Base-by-base conservation (phyloP, 2,888 invertebrate genomes). In the Muschampia plurimacula region DNA sequence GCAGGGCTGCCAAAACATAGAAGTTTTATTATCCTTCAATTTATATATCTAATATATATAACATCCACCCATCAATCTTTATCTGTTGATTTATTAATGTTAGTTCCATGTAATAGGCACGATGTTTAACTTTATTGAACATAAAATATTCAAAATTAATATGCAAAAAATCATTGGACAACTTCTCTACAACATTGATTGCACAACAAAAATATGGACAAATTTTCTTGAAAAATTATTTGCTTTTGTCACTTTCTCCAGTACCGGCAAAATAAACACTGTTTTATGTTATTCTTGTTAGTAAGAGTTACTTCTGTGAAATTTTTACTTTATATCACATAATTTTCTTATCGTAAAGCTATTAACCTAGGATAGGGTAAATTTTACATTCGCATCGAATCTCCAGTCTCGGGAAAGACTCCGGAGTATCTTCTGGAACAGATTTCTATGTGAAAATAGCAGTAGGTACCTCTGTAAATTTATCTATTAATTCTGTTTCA, bases 1-100 rank as follows among this genome's bases (percentile, higher is more conserved):
- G 46, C 41, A 71, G 70, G 70, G 70, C 3, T 65, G 70, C 49
- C 65, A 41, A 28, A 8, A 32, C 8, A 10, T 55, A 15, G 5
- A 1, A 8, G 9, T 49, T 4, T 5, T 9, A 13, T 5, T 13
- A 49, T 49, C 9, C 49, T 4, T 49, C 1, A 49, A 49, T 9
- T 49, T 13, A 13, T 13, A 3, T 10, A 49, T 13, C 5, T 49
- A 49, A 49, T 13, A 15, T 6, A 15, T 55, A 15, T 55, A 15
- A 55, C n/a, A 15, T 15, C 22, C 22, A 55, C 22, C 32, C 32
- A 32, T 32, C 3, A 32, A 32, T 32, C 32, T 32, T 22, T 32
- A 32, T 32, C 32, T 32, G 3, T 32, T 32, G 32, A 32, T 32
- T 32, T 32, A 32, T 3, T 32, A 32, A 32, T 32, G 32, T 32